phyloP scores from a whole-genome alignment of 2,888 invertebrate genomes.

The Luffia ferchaultella region DNA sequence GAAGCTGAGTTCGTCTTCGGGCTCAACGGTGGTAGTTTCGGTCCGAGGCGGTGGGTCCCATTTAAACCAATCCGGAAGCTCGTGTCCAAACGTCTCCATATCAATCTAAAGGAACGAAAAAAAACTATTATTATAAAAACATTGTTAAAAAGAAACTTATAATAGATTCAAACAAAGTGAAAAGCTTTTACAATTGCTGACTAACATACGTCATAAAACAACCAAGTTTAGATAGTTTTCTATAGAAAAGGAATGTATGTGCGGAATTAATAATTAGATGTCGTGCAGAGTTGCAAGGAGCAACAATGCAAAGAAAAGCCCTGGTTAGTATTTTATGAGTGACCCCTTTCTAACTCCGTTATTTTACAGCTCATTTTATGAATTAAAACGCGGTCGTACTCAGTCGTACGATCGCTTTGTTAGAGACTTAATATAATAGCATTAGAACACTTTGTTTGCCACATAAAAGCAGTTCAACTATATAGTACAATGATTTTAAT shows the following conservation, averaged over 20 bases:
- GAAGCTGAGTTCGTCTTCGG: slow-evolving; percentile 46
- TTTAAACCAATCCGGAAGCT: slow-evolving; percentile 52
- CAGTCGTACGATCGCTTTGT: neutral
- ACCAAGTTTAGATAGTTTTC: neutral
- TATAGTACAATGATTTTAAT: neutral
- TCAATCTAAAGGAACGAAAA: slow-evolving; percentile 36
- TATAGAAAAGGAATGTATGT: neutral
- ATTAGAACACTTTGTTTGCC: neutral
- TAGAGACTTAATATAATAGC: neutral
- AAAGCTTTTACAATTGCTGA: slow-evolving; percentile 1
- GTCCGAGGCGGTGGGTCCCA: slow-evolving; percentile 51
- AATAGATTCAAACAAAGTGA: neutral
- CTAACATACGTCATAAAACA: neutral
- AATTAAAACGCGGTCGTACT: neutral
- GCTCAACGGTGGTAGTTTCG: slow-evolving; percentile 41
- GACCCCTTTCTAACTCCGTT: neutral
- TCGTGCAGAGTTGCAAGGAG: neutral
- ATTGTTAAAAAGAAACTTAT: neutral
- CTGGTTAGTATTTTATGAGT: neutral
- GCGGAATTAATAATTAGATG: slow-evolving; percentile 1
- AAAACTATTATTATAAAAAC: slow-evolving; percentile 1
- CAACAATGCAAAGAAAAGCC: neutral
- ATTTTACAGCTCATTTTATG: neutral
- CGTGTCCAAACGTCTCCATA: slow-evolving; percentile 44
- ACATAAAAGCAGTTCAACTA: neutral